Evolutionary conservation across 2,113 vertebrate species (phyloP).

Genomic region (Semnornis frantzii): DNA sequence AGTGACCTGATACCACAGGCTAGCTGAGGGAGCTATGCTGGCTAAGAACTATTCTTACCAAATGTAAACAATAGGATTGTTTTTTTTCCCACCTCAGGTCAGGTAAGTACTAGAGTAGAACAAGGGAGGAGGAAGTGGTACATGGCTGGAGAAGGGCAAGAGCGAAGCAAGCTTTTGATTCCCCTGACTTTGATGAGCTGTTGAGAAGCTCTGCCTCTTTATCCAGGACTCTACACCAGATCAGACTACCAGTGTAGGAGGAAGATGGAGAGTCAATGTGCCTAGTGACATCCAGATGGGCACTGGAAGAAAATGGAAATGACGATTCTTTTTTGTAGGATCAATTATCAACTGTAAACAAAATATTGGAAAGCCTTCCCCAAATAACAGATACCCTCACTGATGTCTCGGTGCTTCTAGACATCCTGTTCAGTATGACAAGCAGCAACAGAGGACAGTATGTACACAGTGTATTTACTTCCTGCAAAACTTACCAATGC

Average conservation of each 20-base stretch:
- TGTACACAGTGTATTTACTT: rapidly evolving
- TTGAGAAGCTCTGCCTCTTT: neutral
- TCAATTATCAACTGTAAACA: neutral
- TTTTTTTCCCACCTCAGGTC: neutral
- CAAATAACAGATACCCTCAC: neutral
- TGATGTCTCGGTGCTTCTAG: neutral
- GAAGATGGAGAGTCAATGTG: neutral
- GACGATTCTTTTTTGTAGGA: neutral
- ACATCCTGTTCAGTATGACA: neutral
- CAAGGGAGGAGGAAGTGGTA: neutral
- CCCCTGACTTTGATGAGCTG: neutral
- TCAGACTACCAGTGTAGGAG: neutral
- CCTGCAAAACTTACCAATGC: conserved; percentile 77
- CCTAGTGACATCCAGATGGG: neutral
- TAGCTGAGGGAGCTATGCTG: neutral
- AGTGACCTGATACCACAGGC: neutral
- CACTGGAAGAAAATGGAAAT: neutral
- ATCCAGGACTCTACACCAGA: neutral
- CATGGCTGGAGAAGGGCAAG: neutral
- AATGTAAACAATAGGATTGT: neutral
- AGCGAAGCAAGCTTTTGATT: neutral
- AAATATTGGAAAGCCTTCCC: neutral
- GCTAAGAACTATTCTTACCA: neutral
- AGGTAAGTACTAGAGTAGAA: neutral
- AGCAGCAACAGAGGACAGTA: neutral